These are phyloP conservation scores for Agrilus mali DNA, from an alignment of 2,888 invertebrate genomes.

Conservation along the genomic window DNA sequence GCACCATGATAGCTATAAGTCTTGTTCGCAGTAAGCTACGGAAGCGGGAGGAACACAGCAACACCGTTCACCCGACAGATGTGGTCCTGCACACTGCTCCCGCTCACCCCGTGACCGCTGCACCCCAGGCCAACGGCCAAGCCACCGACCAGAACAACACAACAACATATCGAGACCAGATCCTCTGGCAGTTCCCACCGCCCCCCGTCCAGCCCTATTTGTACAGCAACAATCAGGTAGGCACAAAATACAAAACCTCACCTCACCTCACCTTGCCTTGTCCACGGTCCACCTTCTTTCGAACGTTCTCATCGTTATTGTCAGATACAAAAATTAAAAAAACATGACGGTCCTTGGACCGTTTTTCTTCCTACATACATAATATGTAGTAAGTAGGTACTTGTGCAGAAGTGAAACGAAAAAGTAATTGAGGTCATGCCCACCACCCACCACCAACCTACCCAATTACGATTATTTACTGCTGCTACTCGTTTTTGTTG, in stretches of 20 bases:
- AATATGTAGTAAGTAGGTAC: no score
- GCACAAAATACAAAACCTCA: conserved; percentile 27
- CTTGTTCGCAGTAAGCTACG: conserved; percentile 84
- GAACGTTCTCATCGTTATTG: no score
- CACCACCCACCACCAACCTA: no score
- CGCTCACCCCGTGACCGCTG: conserved; percentile 25
- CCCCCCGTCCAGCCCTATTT: conserved; percentile 65
- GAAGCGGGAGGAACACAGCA: conserved; percentile 69
- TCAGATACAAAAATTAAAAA: no score
- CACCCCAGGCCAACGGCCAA: conserved; percentile 26
- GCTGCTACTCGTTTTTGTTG: no score
- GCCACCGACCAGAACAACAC: conserved; percentile 36
- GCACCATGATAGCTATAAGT: conserved; percentile 78
- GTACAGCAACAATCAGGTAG: conserved; percentile 65
- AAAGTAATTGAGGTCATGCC: no score
- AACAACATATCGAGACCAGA: conserved; percentile 53
- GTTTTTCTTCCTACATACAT: no score
- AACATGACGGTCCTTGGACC: no score
- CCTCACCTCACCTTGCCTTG: no score
- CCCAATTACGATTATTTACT: no score
- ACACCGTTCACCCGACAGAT: conserved; percentile 55
- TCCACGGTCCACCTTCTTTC: no score
- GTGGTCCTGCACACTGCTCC: conserved; percentile 48
- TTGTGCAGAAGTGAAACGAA: no score
- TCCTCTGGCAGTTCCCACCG: conserved; percentile 75